Conservation (phyloP, 2,797 vertebrate species). For the Enteromius thamalakanensis region DNA sequence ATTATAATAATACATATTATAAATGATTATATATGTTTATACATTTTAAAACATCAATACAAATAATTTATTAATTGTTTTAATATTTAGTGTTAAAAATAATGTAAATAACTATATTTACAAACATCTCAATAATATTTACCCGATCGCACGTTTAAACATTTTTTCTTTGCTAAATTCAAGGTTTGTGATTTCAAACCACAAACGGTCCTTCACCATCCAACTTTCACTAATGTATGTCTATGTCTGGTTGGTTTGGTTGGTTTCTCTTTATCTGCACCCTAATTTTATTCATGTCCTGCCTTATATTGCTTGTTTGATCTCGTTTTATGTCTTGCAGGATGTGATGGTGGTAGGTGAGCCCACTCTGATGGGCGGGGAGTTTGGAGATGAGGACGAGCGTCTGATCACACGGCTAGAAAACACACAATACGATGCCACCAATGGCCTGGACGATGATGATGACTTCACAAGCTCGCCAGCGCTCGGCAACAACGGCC, state of each 20-base stretch:
- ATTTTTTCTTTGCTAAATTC: background rate
- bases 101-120: conserved; percentile 2
- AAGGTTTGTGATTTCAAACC: background rate
- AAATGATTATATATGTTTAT: background rate
- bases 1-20: too few species aligned
- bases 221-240: background rate
- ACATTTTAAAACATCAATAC: background rate
- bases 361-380: conserved; percentile 97
- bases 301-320: background rate
- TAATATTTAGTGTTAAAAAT: background rate
- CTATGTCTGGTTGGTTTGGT: background rate
- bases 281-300: background rate
- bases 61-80: background rate
- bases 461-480: conserved; percentile 97
- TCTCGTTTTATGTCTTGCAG: conserved; percentile 70
- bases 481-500: conserved; percentile 91
- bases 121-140: background rate
- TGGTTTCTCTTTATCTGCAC: background rate
- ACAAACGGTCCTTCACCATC: background rate
- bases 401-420: conserved; percentile 99
- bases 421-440: conserved; percentile 98
- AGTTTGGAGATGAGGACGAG: conserved; percentile 98
- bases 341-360: conserved; percentile 99
- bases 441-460: conserved; percentile 97
- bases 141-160: background rate